Evolutionary conservation across 1,140 invertebrate genomes (phyloP), one percentile per base, ranked within the genome.

Genomic region (Campoletis sonorensis): DNA sequence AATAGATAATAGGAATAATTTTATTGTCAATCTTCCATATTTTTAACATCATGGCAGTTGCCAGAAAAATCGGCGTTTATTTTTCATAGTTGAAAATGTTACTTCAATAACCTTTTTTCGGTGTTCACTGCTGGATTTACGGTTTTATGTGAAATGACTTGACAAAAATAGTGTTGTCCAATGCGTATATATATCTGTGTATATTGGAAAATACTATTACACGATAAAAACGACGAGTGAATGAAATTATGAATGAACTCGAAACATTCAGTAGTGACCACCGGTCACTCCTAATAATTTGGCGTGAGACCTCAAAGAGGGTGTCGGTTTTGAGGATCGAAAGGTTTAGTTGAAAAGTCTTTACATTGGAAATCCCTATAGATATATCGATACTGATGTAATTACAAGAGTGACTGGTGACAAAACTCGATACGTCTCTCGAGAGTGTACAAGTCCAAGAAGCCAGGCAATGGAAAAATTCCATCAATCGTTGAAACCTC

Each of bases 341-440:
- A 61, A 64, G 10, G 23, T n/a, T 70, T 70, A 16, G 67, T 70
- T 16, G 26, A 70, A 58, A 76, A 61, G 21, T 5, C 15, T 15
- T 26, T n/a, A 5, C 23, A 26, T 26, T 54, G 8, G 26, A 33
- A 61, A 58, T 33, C 16, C 18, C 11, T 30, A 61, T 10, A 11
- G 58, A 21, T 58, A 77, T 77, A 40, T 77, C 2, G 30, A 21
- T 21, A 64, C 26, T 33, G 58, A 40, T 64, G 58, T 64, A 77
- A 64, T 77, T 77, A 77, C 64, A 77, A 78, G 58, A 61, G 45
- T 78, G 76, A 78, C 76, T 78, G 76, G 76, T 78, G 58, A 78
- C 58, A 78, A 78, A 78, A 78, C 75, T 71, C n/a, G 58, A 33
- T 67, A 64, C 21, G 76, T 78, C 76, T 78, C 76, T 37, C 15